phyloP scores from a whole-genome alignment of 53 echinoderm and acorn worm genomes.

The Stichopus horrens region DNA sequence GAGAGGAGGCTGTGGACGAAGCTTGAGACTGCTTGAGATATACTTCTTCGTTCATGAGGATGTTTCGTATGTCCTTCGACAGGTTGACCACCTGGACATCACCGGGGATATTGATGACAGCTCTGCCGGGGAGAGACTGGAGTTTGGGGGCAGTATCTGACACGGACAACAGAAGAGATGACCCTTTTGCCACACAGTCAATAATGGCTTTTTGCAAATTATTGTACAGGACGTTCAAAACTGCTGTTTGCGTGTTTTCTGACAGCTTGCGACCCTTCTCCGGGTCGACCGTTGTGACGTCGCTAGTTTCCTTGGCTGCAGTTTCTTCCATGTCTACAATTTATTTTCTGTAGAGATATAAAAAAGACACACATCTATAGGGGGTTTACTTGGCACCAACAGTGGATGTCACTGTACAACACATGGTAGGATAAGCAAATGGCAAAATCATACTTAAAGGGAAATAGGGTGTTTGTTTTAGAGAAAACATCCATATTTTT shows the following conservation, averaged over 20 bases:
- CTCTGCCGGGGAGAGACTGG: slow-evolving; percentile 28
- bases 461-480: too few species aligned
- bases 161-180: slow-evolving; percentile 31
- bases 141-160: slow-evolving; percentile 20
- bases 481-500: too few species aligned
- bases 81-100: slow-evolving; percentile 35
- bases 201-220: slow-evolving; percentile 44
- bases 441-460: too few species aligned
- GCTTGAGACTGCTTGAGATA: slow-evolving; percentile 8
- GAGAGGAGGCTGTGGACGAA: background rate
- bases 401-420: too few species aligned
- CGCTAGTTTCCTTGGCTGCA: background rate
- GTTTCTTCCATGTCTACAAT: slow-evolving; percentile 4
- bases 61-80: slow-evolving; percentile 39
- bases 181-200: slow-evolving; percentile 24
- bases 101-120: slow-evolving; percentile 16
- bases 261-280: slow-evolving; percentile 30
- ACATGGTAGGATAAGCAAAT: too few species aligned
- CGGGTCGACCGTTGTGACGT: slow-evolving; percentile 20
- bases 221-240: slow-evolving; percentile 42
- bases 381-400: too few species aligned
- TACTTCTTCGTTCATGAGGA: slow-evolving; percentile 37
- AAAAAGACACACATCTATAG: too few species aligned
- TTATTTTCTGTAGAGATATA: too few species aligned
- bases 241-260: slow-evolving; percentile 27